Evolutionary conservation across 2,888 invertebrate species (phyloP), one percentile per base, ranked within the genome.

Genomic region (Axea sp.): DNA sequence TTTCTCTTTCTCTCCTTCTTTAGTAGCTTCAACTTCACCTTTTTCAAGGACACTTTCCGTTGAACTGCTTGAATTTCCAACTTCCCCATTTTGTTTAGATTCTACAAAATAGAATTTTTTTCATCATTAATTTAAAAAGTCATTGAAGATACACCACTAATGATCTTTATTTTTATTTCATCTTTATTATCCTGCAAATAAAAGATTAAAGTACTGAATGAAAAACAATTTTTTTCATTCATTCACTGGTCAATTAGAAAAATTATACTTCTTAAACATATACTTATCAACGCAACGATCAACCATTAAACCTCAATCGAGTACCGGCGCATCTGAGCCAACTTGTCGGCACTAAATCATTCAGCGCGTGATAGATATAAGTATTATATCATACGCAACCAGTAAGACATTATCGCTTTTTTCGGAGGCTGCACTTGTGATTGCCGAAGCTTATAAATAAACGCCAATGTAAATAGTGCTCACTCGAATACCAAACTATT

Each of bases 1-100:
- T 45, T 85, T 86, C 43, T 86, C 86, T 41, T 87, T 86, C 33
- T 85, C 84, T 12, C 84, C 83, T 39, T 88, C 88, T 76, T 88
- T 88, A 15, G 87, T 88, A 0, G 87, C 87, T 73, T 88, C 88
- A 28, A 88, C 87, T 76, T 88, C 88, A 7, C 88, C 88, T 73
- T 88, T 88, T 47, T 88, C 89, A 11, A 88, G 83, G 15, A 87
- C 83, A 72, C 81, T 86, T 45, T 87, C 87, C 6, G 76, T 51
- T n/a, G 81, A 72, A 31, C 45, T 47, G 28, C 83, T 83, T 2
- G 81, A 64, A 11, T 77, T 83, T 41, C 82, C 84, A 35, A 67
- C 81, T 9, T 83, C 82, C 5, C 75, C 77, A 60, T 81, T 78
- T 47, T 82, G 78, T 71, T 81, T 83, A 1, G 45, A 31, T 35